phyloP scores from a whole-genome alignment of 2,113 vertebrate species.

The Rostratula benghalensis region DNA sequence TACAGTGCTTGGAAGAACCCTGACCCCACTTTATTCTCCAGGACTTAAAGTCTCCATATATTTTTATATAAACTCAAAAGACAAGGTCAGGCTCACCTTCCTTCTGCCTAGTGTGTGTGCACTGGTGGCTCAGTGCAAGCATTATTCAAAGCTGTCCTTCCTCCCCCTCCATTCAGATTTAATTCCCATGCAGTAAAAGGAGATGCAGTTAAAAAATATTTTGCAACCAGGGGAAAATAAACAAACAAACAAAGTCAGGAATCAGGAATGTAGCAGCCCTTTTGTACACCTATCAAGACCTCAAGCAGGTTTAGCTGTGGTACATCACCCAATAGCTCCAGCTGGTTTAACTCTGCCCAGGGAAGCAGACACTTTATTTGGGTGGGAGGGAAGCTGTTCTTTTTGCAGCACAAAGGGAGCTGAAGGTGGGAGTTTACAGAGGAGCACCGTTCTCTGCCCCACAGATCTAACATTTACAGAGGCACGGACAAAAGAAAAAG shows the following conservation, averaged over 20 bases:
- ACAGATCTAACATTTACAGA: neutral
- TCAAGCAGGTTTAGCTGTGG: neutral
- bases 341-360: neutral
- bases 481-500: neutral
- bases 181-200: neutral
- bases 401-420: neutral
- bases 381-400: neutral
- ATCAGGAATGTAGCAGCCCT: neutral
- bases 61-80: neutral
- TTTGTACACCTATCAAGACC: neutral
- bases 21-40: neutral
- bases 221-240: neutral
- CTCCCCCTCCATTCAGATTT: neutral
- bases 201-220: neutral
- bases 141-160: neutral
- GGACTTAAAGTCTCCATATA: neutral
- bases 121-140: neutral
- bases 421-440: neutral
- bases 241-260: no score
- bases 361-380: neutral
- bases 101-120: neutral
- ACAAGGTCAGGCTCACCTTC: constrained; percentile 4
- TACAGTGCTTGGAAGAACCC: neutral
- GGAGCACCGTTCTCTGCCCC: neutral
- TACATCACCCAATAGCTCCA: neutral